Base-by-base conservation (phyloP, 2,797 vertebrate species). In the Amniataba percoides region DNA sequence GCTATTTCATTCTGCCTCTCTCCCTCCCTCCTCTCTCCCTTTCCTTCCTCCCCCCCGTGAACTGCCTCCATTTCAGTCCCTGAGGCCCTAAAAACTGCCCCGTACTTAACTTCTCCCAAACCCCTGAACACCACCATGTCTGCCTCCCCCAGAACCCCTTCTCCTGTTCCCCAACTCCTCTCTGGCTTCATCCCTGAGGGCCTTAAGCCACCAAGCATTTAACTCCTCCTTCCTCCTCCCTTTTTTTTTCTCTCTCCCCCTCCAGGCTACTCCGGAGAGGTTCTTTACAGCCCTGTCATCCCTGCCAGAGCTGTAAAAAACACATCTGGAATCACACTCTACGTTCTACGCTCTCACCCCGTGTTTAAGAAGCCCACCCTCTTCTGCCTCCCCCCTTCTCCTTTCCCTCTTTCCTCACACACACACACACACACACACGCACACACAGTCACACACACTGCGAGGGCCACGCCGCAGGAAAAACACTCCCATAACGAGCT, bases 281-380 rank as follows among this genome's bases (percentile, higher is more conserved):
- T 89, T 89, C 87, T 92, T 93, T 92, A 93, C 89, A 80, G 80
- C 85, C 86, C 87, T 88, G 87, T 90, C 89, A 92, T 92, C 93
- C 89, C 89, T 87, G 89, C 91, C 90, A 93, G 89, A 80, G 91
- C 85, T 77, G 92, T 95, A 94, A 95, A 94, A 92, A 88, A 84
- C 93, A 95, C 95, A 95, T 95, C 94, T 96, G 95, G 94, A 95
- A 95, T 94, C 83, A 82, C 84, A 91, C 90, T 95, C 90, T 92
- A 68, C 52, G 73, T 84, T 86, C 87, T 66, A 80, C 39, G 58
- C 89, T 91, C 88, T 85, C 79, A 82, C 85, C 87, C 87, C 80
- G 53, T 87, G 86, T 89, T 90, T 86, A 82, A 89, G 85, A 86
- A 85, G 75, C 81, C 75, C 81, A 84, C 74, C 74, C 67, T 18